phyloP scores from a whole-genome alignment of 2,888 invertebrate genomes.

The Sclerodermus sp. region DNA sequence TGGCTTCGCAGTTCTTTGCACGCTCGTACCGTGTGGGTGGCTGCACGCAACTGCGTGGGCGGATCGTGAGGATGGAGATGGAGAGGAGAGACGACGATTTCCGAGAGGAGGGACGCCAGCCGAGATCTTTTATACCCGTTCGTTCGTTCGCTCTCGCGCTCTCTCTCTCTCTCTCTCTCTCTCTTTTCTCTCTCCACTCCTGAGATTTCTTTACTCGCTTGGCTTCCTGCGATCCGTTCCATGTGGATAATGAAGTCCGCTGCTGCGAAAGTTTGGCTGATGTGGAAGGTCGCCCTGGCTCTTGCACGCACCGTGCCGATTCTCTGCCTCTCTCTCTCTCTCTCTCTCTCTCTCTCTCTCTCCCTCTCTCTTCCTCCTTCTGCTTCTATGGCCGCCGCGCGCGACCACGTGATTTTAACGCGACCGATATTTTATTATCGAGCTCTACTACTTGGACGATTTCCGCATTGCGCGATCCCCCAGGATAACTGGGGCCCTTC shows the following conservation, averaged over 20 bases:
- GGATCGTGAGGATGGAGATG: conserved; percentile 12
- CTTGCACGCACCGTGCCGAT: too few relatives aligned
- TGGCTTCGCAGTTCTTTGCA: conserved; percentile 5
- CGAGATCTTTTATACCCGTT: too few relatives aligned
- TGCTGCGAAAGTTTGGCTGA: conserved; percentile 1
- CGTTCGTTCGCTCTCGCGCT: conserved; percentile 3
- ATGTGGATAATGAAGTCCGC: conserved; percentile 5
- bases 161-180: conserved; percentile 7
- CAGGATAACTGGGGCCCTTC: too few relatives aligned
- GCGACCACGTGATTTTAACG: too few relatives aligned
- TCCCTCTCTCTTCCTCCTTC: too few relatives aligned
- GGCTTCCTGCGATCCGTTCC: conserved; percentile 1
- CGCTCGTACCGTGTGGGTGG: conserved; percentile 28
- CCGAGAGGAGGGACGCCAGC: conserved; percentile 3
- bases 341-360: not conserved
- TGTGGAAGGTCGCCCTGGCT: conserved; percentile 11
- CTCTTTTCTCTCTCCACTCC: too few relatives aligned
- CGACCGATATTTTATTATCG: too few relatives aligned
- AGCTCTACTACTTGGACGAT: too few relatives aligned
- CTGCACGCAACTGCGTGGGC: conserved; percentile 31
- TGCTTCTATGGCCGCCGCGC: too few relatives aligned
- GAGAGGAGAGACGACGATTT: conserved; percentile 15
- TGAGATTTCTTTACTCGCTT: not conserved
- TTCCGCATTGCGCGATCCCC: too few relatives aligned
- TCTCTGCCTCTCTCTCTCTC: not conserved